Evolutionary conservation across 2,888 invertebrate genomes (phyloP).

Genomic region (Drosophila percnosoma): DNA sequence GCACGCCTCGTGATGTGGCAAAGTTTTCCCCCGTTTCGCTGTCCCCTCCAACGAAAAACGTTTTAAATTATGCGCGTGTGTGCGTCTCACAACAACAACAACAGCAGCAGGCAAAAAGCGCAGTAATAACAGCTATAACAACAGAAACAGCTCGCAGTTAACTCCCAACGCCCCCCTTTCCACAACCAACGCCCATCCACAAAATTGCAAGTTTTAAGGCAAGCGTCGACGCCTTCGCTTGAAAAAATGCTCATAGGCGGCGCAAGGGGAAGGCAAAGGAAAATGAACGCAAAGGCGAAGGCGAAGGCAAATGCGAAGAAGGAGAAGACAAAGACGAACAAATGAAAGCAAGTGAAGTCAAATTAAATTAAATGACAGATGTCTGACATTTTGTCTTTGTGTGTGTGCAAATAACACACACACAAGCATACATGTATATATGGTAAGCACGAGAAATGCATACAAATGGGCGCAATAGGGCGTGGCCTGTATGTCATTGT

Average conservation of each 20-base stretch:
- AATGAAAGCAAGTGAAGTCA: slow-evolving; percentile 79
- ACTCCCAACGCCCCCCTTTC: slow-evolving; percentile 11
- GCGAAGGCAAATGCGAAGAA: slow-evolving; percentile 13
- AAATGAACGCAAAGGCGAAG: slow-evolving; percentile 4
- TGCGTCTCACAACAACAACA: slow-evolving; percentile 42
- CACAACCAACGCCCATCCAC: slow-evolving; percentile 3
- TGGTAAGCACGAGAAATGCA: neutral
- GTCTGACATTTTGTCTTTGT: slow-evolving; percentile 72
- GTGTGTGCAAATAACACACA: slow-evolving; percentile 18
- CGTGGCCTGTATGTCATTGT: slow-evolving; percentile 33
- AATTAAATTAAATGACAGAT: slow-evolving; percentile 82
- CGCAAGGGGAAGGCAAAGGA: neutral
- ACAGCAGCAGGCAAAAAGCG: slow-evolving; percentile 29
- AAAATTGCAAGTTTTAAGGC: slow-evolving; percentile 75
- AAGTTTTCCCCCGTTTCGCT: slow-evolving; percentile 21
- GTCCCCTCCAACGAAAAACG: slow-evolving; percentile 51
- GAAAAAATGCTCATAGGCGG: slow-evolving; percentile 33
- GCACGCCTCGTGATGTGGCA: slow-evolving; percentile 45
- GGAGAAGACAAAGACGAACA: slow-evolving; percentile 48
- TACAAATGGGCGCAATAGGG: slow-evolving; percentile 12
- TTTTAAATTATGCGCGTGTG: slow-evolving; percentile 73
- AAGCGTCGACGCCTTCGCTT: slow-evolving; percentile 64
- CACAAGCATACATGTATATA: slow-evolving; percentile 6
- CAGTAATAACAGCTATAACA: slow-evolving; percentile 59
- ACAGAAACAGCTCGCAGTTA: slow-evolving; percentile 39